Percentiles rank a stretch among this genome's conserved stretches.
phyloP scores from a whole-genome alignment of 2,888 invertebrate genomes.

The Dione juno region DNA sequence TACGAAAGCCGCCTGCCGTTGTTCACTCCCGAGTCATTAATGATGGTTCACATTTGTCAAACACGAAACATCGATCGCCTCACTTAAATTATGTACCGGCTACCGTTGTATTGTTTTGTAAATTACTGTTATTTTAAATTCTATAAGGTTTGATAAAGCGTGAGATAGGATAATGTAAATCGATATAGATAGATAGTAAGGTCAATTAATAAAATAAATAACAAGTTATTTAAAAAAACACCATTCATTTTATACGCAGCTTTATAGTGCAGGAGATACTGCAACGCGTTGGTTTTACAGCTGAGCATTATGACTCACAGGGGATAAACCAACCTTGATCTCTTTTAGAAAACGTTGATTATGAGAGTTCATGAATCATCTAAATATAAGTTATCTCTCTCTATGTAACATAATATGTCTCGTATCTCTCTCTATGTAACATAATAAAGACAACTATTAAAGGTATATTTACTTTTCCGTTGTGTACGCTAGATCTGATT shows the following conservation, averaged over 20 bases:
- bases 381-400: too few species aligned
- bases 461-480: not conserved
- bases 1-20: conserved; percentile 54
- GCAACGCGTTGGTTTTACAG: conserved; percentile 23
- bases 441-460: not conserved
- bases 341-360: conserved; percentile 24
- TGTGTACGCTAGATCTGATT: too few species aligned
- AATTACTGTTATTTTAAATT: conserved; percentile 22
- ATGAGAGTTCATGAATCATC: too few species aligned
- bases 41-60: conserved; percentile 54
- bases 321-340: conserved; percentile 34
- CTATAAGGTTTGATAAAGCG: conserved; percentile 5
- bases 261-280: conserved; percentile 5
- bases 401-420: too few species aligned
- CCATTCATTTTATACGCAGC: not conserved
- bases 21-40: conserved; percentile 55
- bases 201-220: not conserved
- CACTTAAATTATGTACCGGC: conserved; percentile 21
- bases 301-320: conserved; percentile 49
- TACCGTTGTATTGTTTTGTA: conserved; percentile 19
- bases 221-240: not conserved
- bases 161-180: conserved; percentile 2
- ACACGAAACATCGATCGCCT: conserved; percentile 62
- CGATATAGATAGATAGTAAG: not conserved
- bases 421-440: too few species aligned